Base-by-base conservation (phyloP, 2,113 vertebrate species). In the Rissa tridactyla region DNA sequence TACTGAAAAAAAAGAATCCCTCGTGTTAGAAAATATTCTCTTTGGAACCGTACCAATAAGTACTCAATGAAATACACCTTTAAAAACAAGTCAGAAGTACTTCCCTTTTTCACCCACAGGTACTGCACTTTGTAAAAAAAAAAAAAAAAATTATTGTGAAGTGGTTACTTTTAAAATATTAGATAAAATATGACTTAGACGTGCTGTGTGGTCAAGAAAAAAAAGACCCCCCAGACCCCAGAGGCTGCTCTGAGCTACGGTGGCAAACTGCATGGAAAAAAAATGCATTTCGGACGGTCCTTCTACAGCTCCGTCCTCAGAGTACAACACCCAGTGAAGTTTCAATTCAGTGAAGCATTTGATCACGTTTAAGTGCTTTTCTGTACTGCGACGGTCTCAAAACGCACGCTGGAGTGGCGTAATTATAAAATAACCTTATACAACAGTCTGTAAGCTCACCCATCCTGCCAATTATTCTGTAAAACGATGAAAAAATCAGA, bases 281-380 rank as follows among this genome's bases (percentile, higher is more conserved):
- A 42, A 42, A 42, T 5, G 42, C 42, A 52, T 36, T 88, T 82
- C 70, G 70, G 36, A 16, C 16, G 15, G 68, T 21, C 82, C 62
- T 55, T 62, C 14, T 46, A 32, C 15, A 51, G 54, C 40, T 66
- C 52, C 71, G 38, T 27, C 73, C 82, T 88, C 36, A 55, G 3
- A 69, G 27, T 0, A 32, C 10, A 26, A 26, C 0, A 0, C 17
- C 36, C 4, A 7, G 30, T 15, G 8, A 38, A 40, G 23, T n/a
- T 55, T 52, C 55, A 79, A 71, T 72, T 71, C 52, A 57, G 5
- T n/a, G 85, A 82, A 85, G 61, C 40, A 72, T 88, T 88, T 77
- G 38, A 83, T 69, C 82, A 21, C 9, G 4, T 58, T 51, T 58
- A 77, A 85, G 78, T n/a, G 40, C 36, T 93, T 62, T 80, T 82